Conservation (phyloP, 2,113 vertebrate genomes). For the Percina caprodes region DNA sequence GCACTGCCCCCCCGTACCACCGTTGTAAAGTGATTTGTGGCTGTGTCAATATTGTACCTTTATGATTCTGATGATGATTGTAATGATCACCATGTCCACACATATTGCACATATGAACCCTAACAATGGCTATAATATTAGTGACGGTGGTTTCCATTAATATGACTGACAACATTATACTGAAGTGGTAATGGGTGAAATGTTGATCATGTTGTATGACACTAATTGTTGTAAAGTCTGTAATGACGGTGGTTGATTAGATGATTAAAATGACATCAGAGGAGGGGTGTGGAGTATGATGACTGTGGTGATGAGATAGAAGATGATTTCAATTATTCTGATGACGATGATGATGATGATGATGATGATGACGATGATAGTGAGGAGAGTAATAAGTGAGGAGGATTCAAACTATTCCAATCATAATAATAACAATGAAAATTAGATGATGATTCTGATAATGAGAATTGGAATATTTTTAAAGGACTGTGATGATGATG, state of each 20-base stretch:
- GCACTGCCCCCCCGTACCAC: no score
- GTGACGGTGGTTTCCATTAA: not conserved
- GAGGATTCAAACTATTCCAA: not conserved
- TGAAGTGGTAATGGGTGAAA: constrained; percentile 1
- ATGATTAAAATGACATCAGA: constrained; percentile 3
- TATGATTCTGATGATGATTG: not conserved
- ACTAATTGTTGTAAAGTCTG: constrained; percentile 22
- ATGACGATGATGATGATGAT: not conserved
- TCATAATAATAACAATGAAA: not conserved
- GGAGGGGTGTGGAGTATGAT: not conserved
- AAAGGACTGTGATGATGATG: no score
- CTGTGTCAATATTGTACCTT: not conserved
- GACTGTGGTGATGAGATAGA: constrained; percentile 10
- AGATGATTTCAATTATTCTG: not conserved
- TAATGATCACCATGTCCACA: not conserved
- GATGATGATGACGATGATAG: not conserved
- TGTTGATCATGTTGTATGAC: constrained; percentile 13
- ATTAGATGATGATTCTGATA: not conserved
- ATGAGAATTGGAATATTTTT: no score
- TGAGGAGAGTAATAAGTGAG: not conserved
- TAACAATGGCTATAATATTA: not conserved
- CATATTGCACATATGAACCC: not conserved
- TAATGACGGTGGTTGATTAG: constrained; percentile 20
- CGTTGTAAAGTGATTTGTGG: not conserved
- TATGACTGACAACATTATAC: not conserved